Conservation (phyloP, 1,140 invertebrate genomes). For the Melitaea cinxia region DNA sequence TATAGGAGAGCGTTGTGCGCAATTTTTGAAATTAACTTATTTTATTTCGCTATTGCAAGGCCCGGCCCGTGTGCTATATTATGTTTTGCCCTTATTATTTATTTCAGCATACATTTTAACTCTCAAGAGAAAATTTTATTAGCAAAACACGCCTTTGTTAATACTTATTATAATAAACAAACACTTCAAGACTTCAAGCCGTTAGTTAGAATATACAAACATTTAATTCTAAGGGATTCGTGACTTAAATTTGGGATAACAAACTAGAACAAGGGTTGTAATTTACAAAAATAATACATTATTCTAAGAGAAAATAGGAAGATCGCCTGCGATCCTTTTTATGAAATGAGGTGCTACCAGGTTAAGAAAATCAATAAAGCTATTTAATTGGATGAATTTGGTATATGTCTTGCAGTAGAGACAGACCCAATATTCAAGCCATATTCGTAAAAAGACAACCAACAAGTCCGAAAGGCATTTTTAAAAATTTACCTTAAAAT, state of each 20-base stretch:
- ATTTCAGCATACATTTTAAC: slow-evolving; percentile 36
- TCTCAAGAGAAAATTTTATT: slow-evolving; percentile 63
- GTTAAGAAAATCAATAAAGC: slow-evolving; percentile 72
- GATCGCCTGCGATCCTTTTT: slow-evolving; percentile 77
- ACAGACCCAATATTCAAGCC: slow-evolving; percentile 62
- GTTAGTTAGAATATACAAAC: slow-evolving; percentile 75
- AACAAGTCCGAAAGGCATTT: slow-evolving; percentile 76
- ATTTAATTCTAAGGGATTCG: slow-evolving; percentile 41
- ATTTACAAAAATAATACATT: slow-evolving; percentile 74
- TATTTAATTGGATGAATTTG: slow-evolving; percentile 64
- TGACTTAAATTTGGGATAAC: slow-evolving; percentile 60
- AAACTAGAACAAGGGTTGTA: slow-evolving; percentile 61
- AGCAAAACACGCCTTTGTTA: slow-evolving; percentile 74
- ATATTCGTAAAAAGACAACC: slow-evolving; percentile 75
- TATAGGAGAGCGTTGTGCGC: slow-evolving; percentile 60
- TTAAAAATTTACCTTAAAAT: slow-evolving; percentile 78
- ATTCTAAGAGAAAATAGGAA: slow-evolving; percentile 71
- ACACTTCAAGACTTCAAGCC: slow-evolving; percentile 71
- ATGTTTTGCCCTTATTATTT: slow-evolving; percentile 42
- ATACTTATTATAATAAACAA: slow-evolving; percentile 60
- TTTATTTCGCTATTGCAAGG: slow-evolving; percentile 71
- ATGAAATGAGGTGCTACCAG: slow-evolving; percentile 74
- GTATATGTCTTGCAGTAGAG: slow-evolving; percentile 55
- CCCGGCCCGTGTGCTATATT: slow-evolving; percentile 62
- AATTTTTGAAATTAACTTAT: slow-evolving; percentile 55